These are phyloP conservation scores for Manis pentadactyla DNA, from an alignment of 2,797 vertebrate species.

Conservation along the genomic window DNA sequence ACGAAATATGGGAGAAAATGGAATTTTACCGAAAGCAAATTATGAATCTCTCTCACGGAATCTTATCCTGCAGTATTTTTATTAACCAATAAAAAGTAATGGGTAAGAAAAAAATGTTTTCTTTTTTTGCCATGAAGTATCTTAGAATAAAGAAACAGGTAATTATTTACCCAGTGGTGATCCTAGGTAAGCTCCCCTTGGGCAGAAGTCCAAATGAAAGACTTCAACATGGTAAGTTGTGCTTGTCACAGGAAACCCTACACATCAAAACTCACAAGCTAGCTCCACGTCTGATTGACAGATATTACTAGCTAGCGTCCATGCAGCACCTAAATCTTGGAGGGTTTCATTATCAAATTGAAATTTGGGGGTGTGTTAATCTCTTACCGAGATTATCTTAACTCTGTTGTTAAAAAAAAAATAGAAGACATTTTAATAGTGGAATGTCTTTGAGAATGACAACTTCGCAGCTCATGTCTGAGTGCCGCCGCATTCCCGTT, in stretches of 20 bases:
- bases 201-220: slow-evolving; percentile 40
- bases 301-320: background rate
- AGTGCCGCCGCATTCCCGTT: background rate
- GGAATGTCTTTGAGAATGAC: slow-evolving; percentile 47
- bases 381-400: slow-evolving; percentile 26
- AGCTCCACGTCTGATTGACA: background rate
- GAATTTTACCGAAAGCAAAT: slow-evolving; percentile 75
- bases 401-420: slow-evolving; percentile 11
- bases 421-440: slow-evolving; percentile 13
- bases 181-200: slow-evolving; percentile 15
- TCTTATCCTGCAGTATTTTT: slow-evolving; percentile 55
- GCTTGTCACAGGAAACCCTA: background rate
- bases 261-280: background rate
- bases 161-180: slow-evolving; percentile 62
- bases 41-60: slow-evolving; percentile 68
- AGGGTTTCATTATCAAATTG: slow-evolving; percentile 37
- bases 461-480: background rate
- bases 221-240: background rate
- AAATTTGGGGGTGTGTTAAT: background rate
- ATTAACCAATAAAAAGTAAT: slow-evolving; percentile 71
- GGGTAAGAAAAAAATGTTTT: background rate
- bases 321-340: background rate
- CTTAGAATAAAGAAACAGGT: slow-evolving; percentile 60
- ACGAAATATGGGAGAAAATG: slow-evolving; percentile 81
- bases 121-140: slow-evolving; percentile 37